These are phyloP conservation scores for Tachypleus tridentatus DNA, from an alignment of 1,140 invertebrate genomes.

Conservation along the genomic window DNA sequence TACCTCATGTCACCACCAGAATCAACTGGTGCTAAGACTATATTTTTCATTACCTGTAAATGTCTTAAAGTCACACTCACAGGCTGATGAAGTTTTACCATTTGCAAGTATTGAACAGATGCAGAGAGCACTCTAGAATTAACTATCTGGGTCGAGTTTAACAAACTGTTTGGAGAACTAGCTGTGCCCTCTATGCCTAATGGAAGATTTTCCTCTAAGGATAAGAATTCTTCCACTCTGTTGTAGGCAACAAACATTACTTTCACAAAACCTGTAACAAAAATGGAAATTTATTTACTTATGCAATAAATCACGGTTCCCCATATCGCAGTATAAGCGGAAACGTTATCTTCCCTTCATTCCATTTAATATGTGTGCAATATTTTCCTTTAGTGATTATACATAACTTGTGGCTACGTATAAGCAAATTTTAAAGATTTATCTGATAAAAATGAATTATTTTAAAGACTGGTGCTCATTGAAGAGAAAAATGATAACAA, in stretches of 20 bases:
- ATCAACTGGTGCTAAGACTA: not conserved
- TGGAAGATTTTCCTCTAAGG: constrained; percentile 7
- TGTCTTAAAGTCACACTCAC: constrained; percentile 70
- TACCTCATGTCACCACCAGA: too few relatives aligned
- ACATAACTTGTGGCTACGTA: too few relatives aligned
- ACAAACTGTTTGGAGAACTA: constrained; percentile 1
- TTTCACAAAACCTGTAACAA: constrained; percentile 51
- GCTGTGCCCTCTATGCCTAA: not conserved
- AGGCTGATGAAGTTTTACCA: constrained; percentile 61
- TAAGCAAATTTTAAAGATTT: too few relatives aligned
- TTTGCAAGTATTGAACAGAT: constrained; percentile 70
- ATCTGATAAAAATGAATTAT: too few relatives aligned
- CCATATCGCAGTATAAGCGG: too few relatives aligned
- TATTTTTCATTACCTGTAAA: constrained; percentile 39
- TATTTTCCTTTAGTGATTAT: too few relatives aligned
- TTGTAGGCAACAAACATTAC: constrained; percentile 89
- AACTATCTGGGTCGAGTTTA: constrained; percentile 42
- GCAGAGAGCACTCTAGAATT: constrained; percentile 88
- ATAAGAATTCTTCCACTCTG: constrained; percentile 69
- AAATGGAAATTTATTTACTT: not conserved
- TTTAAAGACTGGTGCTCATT: too few relatives aligned
- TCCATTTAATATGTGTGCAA: too few relatives aligned
- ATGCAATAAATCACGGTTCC: too few relatives aligned
- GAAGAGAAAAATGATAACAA: too few relatives aligned
- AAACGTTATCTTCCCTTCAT: too few relatives aligned